These are phyloP conservation scores for Larimichthys polyactis DNA, from an alignment of 2,113 vertebrate species.

Conservation along the genomic window DNA sequence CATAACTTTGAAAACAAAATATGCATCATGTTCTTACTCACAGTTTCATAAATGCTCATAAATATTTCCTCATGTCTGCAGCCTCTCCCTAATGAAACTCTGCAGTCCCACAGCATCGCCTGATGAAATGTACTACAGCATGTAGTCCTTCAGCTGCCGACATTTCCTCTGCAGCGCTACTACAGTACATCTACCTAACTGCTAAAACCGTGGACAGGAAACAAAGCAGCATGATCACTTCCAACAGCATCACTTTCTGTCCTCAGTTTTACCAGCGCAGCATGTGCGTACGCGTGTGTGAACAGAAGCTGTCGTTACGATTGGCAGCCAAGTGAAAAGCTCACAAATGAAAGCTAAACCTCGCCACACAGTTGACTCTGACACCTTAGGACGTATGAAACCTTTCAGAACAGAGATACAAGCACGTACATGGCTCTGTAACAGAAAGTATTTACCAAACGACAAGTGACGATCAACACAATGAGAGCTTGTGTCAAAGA, in stretches of 20 bases:
- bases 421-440: background rate
- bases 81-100: background rate
- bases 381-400: background rate
- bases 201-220: slow-evolving; percentile 70
- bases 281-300: background rate
- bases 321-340: background rate
- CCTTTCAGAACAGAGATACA: background rate
- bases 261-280: background rate
- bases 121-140: background rate
- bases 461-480: background rate
- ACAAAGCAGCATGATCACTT: slow-evolving; percentile 54
- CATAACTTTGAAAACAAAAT: background rate
- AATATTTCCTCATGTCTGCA: slow-evolving; percentile 12
- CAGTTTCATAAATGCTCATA: slow-evolving; percentile 5
- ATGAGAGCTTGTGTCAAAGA: background rate
- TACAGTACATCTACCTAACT: slow-evolving; percentile 1
- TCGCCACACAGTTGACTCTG: background rate
- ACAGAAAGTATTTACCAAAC: background rate
- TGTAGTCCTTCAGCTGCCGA: background rate
- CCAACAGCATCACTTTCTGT: slow-evolving; percentile 54
- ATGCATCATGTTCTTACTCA: background rate
- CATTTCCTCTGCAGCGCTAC: slow-evolving; percentile 42
- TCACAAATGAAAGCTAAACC: slow-evolving; percentile 3
- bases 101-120: background rate
- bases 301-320: background rate